Conservation (phyloP, 2,113 vertebrate genomes). For the Recurvirostra avosetta region DNA sequence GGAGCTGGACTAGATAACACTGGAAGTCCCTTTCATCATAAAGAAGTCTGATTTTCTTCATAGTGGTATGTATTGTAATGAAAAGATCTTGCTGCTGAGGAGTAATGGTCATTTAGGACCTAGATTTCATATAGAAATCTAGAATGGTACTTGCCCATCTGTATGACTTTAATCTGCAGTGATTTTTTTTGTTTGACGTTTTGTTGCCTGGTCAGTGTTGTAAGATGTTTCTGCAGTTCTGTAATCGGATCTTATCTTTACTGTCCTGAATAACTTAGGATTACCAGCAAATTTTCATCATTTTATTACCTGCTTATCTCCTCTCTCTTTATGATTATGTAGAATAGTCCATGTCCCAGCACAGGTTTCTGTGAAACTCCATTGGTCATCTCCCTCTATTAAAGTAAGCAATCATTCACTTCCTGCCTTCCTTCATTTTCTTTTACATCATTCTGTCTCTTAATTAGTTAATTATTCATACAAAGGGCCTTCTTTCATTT, state of each 20-base stretch:
- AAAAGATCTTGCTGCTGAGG: not conserved
- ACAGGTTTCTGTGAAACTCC: not conserved
- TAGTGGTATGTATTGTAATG: not conserved
- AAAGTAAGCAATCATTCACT: not conserved
- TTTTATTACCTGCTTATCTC: not conserved
- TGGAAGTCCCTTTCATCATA: not conserved
- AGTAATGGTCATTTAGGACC: not conserved
- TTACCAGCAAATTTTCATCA: not conserved
- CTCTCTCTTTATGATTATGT: not conserved
- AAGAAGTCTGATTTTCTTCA: not conserved
- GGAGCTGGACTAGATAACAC: too few species aligned
- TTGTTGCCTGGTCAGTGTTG: not conserved
- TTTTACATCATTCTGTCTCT: not conserved
- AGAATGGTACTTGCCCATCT: not conserved
- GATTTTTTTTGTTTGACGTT: not conserved
- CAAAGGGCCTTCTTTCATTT: not conserved
- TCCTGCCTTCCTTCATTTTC: not conserved
- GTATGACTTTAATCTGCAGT: not conserved
- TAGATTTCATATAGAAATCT: not conserved
- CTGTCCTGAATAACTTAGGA: not conserved
- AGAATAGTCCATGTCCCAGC: not conserved
- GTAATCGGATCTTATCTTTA: not conserved
- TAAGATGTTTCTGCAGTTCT: not conserved
- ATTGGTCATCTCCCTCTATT: not conserved
- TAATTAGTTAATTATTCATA: not conserved